Conservation (phyloP, 2,888 invertebrate genomes). For the Scelioninae gen. 2 region DNA sequence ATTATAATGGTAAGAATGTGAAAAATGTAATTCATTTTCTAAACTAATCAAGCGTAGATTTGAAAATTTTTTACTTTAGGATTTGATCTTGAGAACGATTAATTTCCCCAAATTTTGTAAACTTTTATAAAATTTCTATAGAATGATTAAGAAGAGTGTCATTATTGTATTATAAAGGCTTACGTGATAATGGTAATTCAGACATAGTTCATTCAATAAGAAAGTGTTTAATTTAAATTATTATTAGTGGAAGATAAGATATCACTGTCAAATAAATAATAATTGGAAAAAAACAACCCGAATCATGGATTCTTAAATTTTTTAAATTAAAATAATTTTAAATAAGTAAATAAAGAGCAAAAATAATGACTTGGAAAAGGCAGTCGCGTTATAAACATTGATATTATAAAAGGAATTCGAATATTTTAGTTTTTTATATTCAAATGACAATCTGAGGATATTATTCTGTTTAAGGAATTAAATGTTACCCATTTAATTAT, state of each 20-base stretch:
- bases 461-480: conserved; percentile 9
- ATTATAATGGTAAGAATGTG: neutral
- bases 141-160: conserved; percentile 7
- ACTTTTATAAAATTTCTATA: neutral
- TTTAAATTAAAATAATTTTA: neutral
- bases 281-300: neutral
- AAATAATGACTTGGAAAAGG: no score
- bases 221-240: no score
- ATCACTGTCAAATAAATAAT: no score
- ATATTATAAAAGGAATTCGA: neutral
- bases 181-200: conserved; percentile 17
- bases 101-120: neutral
- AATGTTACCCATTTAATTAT: conserved; percentile 12
- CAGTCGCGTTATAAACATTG: no score
- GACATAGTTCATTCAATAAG: neutral
- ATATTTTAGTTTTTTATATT: conserved; percentile 2
- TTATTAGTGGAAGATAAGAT: neutral
- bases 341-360: neutral
- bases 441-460: neutral
- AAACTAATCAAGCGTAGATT: conserved; percentile 14
- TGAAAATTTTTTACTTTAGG: no score
- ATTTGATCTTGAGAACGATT: no score
- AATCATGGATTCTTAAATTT: no score
- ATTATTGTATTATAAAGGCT: neutral
- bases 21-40: conserved; percentile 4